phyloP scores from a whole-genome alignment of 2,797 vertebrate genomes.

The Sebastes itinus region DNA sequence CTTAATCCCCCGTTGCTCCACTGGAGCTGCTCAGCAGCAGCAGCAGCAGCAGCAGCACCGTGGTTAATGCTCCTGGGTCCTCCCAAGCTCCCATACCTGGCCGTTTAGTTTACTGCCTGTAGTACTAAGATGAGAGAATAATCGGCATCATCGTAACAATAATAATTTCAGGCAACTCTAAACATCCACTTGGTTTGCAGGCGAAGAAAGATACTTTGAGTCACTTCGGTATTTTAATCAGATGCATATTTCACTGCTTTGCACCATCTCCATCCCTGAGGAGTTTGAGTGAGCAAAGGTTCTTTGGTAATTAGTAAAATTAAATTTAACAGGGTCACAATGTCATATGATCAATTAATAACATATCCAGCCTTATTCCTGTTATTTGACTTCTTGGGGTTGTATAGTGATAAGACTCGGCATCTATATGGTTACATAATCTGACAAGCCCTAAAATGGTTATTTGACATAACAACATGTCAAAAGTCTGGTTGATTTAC shows the following conservation, averaged over 20 bases:
- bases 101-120: background rate
- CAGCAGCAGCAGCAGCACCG: background rate
- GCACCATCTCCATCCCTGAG: conserved; percentile 24
- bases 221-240: conserved; percentile 19
- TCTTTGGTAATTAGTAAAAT: conserved; percentile 19
- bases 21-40: conserved; percentile 36
- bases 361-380: background rate
- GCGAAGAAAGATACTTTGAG: background rate
- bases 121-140: background rate
- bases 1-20: conserved; percentile 55
- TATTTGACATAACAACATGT: background rate
- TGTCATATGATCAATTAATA: background rate
- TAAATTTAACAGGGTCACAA: conserved; percentile 2
- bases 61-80: background rate
- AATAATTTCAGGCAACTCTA: background rate
- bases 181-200: background rate
- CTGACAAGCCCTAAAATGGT: background rate
- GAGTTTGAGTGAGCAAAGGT: background rate
- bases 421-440: background rate
- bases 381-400: background rate
- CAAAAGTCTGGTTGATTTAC: background rate
- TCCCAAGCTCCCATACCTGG: background rate
- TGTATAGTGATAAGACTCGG: background rate
- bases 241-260: conserved; percentile 43
- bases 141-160: background rate